These are phyloP conservation scores for Cryptophagus acutangulus DNA, from an alignment of 2,888 invertebrate genomes.

Conservation along the genomic window DNA sequence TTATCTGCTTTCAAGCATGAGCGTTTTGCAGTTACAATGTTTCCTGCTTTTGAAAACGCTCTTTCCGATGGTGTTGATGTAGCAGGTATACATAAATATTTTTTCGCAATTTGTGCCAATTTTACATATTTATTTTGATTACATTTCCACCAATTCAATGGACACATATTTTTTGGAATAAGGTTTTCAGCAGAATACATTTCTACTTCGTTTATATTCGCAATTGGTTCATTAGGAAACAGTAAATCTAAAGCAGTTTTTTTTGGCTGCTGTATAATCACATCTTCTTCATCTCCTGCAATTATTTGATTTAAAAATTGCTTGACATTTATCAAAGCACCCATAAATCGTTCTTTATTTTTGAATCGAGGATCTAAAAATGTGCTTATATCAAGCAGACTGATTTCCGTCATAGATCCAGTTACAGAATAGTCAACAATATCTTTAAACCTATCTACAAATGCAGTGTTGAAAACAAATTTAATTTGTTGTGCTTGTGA, in stretches of 20 bases:
- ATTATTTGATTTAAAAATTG: constrained; percentile 14
- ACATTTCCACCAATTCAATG: no score
- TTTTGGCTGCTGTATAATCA: constrained; percentile 10
- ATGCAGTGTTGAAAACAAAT: constrained; percentile 8
- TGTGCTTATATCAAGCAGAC: constrained; percentile 13
- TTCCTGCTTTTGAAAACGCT: no score
- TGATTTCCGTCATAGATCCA: constrained; percentile 9
- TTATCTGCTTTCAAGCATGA: no score
- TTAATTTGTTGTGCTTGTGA: constrained; percentile 10
- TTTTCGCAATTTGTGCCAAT: no score
- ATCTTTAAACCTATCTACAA: constrained; percentile 11
- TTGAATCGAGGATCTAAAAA: constrained; percentile 19
- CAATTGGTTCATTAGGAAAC: constrained; percentile 11
- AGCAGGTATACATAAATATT: no score
- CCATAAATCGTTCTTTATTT: constrained; percentile 16
- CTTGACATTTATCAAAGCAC: constrained; percentile 13
- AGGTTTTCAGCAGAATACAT: constrained; percentile 10
- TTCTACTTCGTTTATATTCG: constrained; percentile 15
- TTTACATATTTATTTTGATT: no score
- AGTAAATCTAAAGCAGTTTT: constrained; percentile 8
- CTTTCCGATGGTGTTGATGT: no score
- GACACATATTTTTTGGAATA: constrained; percentile 14
- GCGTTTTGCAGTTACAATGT: no score
- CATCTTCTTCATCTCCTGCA: constrained; percentile 13
- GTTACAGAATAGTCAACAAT: constrained; percentile 3